Evolutionary conservation across 2,888 invertebrate species (phyloP).

Genomic region (Trichogramma dendrolimi): DNA sequence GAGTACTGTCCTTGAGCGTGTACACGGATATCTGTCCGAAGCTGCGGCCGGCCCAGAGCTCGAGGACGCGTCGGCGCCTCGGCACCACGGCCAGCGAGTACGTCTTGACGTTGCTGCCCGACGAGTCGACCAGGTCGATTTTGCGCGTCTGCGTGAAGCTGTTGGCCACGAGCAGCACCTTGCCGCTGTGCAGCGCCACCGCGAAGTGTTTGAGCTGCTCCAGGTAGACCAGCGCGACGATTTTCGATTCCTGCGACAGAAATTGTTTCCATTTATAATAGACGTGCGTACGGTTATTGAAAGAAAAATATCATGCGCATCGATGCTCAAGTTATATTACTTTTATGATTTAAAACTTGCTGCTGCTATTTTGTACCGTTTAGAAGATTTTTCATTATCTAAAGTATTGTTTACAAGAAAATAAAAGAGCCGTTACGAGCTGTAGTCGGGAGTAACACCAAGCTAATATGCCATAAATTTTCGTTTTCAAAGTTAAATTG

Average conservation of each 20-base stretch:
- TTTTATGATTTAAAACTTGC: neutral
- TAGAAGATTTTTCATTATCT: neutral
- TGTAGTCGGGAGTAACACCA: no score
- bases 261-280: neutral
- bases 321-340: neutral
- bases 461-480: no score
- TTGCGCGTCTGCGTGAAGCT: conserved; percentile 48
- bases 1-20: conserved; percentile 58
- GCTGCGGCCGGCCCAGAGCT: conserved; percentile 86
- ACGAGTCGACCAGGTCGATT: conserved; percentile 38
- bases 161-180: conserved; percentile 49
- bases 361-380: neutral
- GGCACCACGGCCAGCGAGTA: conserved; percentile 47
- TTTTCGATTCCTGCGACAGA: conserved; percentile 54
- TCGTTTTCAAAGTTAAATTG: no score
- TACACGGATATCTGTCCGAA: conserved; percentile 77
- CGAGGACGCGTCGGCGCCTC: conserved; percentile 53
- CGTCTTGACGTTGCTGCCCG: conserved; percentile 42
- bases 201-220: conserved; percentile 70
- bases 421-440: neutral
- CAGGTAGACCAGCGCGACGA: conserved; percentile 67
- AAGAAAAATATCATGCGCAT: no score
- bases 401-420: neutral
- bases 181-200: conserved; percentile 74
- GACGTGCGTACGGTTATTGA: no score